phyloP scores from a whole-genome alignment of 2,797 vertebrate genomes.

The Hipposideros larvatus region DNA sequence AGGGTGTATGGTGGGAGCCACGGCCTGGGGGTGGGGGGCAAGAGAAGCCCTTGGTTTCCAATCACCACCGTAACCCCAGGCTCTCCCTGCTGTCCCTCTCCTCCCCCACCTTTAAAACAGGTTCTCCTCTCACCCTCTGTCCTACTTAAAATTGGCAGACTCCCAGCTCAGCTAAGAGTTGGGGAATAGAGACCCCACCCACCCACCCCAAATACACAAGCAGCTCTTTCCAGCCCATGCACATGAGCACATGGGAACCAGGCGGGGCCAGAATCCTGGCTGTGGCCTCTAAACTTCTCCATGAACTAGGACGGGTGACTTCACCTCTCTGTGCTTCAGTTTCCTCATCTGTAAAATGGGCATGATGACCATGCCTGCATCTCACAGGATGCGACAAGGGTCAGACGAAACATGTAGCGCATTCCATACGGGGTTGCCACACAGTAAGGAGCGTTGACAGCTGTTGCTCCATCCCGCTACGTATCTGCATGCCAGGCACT shows the following conservation, averaged over 20 bases:
- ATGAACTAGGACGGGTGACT: too few relatives aligned
- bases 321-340: neutral
- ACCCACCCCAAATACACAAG: neutral
- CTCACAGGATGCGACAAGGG: rapidly evolving
- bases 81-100: neutral
- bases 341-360: neutral
- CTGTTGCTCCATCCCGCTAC: rapidly evolving
- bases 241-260: neutral
- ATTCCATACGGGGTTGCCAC: neutral
- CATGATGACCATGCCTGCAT: rapidly evolving
- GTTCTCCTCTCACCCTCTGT: neutral
- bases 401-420: rapidly evolving
- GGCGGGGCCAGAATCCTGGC: neutral
- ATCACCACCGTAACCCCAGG: rapidly evolving
- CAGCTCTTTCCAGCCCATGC: rapidly evolving
- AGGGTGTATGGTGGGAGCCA: rapidly evolving
- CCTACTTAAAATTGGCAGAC: neutral
- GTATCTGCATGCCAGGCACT: rapidly evolving
- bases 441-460: rapidly evolving
- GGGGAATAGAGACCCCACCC: too few relatives aligned
- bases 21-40: rapidly evolving
- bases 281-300: neutral
- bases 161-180: neutral
- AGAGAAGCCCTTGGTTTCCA: rapidly evolving
- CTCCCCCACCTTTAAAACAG: rapidly evolving